Evolutionary conservation across 2,888 invertebrate genomes (phyloP).

Genomic region (Noctuana brunneofusca): DNA sequence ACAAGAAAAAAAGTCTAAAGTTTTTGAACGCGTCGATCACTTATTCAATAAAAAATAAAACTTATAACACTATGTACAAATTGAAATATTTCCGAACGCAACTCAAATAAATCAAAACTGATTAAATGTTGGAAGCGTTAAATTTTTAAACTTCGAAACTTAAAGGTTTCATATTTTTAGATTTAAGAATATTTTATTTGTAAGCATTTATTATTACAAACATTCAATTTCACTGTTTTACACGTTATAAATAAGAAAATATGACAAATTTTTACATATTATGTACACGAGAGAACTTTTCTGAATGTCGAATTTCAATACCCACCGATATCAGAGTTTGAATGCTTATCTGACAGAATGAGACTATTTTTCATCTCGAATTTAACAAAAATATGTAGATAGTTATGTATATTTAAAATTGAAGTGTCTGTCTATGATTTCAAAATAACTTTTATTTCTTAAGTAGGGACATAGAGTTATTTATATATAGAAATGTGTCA

Average conservation of each 20-base stretch:
- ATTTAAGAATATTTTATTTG: not conserved
- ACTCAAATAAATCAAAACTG: not conserved
- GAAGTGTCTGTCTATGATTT: too few species aligned
- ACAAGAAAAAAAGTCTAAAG: not conserved
- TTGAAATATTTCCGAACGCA: not conserved
- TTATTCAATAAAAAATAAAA: not conserved
- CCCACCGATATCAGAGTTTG: not conserved
- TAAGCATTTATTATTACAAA: too few species aligned
- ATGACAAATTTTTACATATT: not conserved
- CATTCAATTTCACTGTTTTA: not conserved
- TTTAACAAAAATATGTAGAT: not conserved
- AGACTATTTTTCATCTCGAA: constrained; percentile 13
- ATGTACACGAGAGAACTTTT: constrained; percentile 3
- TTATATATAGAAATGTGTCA: not conserved
- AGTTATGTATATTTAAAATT: too few species aligned
- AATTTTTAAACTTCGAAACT: too few species aligned
- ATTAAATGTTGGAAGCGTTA: too few species aligned
- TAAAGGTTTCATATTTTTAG: too few species aligned
- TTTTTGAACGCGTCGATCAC: not conserved
- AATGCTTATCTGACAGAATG: constrained; percentile 20
- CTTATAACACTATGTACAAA: not conserved
- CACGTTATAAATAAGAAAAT: not conserved
- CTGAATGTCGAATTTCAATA: constrained; percentile 17
- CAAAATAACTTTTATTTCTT: not conserved
- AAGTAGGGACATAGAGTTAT: not conserved